phyloP scores from a whole-genome alignment of 2,797 vertebrate species.

The Ibycter americanus region DNA sequence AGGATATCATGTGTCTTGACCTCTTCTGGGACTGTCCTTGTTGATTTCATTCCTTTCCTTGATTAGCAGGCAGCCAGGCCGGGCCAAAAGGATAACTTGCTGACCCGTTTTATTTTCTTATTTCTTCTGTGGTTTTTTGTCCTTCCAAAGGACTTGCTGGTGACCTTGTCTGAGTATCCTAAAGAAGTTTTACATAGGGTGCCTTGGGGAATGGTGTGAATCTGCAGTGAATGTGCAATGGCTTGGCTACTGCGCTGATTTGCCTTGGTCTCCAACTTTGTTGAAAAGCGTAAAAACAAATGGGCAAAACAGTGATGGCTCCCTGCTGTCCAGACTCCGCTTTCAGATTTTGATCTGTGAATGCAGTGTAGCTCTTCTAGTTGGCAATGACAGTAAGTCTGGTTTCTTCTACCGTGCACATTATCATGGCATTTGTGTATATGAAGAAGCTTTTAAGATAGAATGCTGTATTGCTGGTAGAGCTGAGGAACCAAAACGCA shows the following conservation, averaged over 20 bases:
- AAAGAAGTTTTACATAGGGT: not conserved
- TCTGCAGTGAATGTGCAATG: accelerated
- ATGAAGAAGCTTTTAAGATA: not conserved
- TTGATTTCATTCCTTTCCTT: not conserved
- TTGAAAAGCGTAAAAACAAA: not conserved
- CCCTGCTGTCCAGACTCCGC: not conserved
- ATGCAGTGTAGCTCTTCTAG: not conserved
- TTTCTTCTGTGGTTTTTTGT: not conserved
- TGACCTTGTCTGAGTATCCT: not conserved
- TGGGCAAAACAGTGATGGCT: not conserved
- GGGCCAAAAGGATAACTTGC: not conserved
- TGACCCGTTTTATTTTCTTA: not conserved
- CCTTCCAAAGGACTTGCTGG: not conserved
- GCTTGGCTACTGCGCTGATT: not conserved
- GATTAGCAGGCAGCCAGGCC: not conserved
- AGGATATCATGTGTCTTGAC: accelerated
- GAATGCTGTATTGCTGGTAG: not conserved
- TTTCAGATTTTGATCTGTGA: not conserved
- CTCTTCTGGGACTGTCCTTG: not conserved
- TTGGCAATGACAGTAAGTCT: accelerated
- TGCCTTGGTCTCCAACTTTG: not conserved
- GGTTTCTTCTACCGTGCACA: not conserved
- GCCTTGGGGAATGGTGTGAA: not conserved
- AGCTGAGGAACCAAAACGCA: not conserved
- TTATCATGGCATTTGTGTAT: not conserved